Evolutionary conservation across 2,888 invertebrate species (phyloP).

Genomic region (Clepsis dumicolana): DNA sequence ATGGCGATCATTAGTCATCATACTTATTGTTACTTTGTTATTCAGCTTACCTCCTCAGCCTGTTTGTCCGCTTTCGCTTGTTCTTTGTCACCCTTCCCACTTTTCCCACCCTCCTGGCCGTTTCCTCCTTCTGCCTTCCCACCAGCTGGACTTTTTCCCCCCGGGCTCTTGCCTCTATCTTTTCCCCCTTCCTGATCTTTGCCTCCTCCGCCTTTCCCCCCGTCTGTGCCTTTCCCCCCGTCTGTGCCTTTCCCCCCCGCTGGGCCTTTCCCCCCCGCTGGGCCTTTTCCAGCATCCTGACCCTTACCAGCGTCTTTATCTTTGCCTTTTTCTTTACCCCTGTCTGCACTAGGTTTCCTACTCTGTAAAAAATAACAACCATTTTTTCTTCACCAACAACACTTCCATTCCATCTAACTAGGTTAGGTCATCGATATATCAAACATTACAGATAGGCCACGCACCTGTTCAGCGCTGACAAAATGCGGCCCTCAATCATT

Average conservation of each 20-base stretch:
- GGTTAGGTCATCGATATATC: too few species aligned
- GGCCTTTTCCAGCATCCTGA: too few species aligned
- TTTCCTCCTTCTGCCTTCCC: background rate
- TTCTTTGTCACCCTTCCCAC: conserved; percentile 22
- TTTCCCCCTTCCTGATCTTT: conserved; percentile 14
- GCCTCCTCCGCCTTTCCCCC: background rate
- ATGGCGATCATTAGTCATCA: too few species aligned
- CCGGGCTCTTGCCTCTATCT: background rate
- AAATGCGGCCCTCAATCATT: too few species aligned
- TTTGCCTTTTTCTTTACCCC: background rate
- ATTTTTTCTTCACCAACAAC: too few species aligned
- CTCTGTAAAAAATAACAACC: background rate
- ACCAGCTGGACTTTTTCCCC: background rate
- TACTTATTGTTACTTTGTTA: background rate
- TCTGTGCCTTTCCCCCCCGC: background rate
- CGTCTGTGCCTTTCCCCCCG: conserved; percentile 2
- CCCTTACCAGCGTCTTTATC: background rate
- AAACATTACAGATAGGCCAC: too few species aligned
- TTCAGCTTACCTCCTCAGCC: conserved; percentile 4
- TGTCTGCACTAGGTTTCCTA: background rate
- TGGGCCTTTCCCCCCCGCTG: conserved; percentile 1
- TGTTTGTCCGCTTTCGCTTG: conserved; percentile 21
- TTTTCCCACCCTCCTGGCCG: background rate
- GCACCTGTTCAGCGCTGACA: too few species aligned
- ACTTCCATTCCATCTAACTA: too few species aligned